Conservation (phyloP, 2,113 vertebrate genomes). For the Nymphicus hollandicus region DNA sequence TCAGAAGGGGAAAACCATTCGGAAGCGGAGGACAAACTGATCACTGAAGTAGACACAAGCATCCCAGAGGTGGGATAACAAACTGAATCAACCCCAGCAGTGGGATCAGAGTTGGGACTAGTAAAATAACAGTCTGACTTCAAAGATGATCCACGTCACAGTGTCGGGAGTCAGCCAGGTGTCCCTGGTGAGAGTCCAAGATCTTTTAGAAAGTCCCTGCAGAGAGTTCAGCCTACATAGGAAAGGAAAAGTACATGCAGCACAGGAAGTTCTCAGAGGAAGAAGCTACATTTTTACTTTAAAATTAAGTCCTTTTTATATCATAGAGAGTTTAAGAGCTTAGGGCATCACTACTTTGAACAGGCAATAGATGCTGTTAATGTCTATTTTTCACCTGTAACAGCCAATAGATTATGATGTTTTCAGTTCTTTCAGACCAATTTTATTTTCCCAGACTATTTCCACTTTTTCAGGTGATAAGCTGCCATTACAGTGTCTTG, state of each 20-base stretch:
- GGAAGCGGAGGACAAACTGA: not conserved
- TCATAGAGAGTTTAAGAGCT: not conserved
- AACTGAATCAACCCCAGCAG: not conserved
- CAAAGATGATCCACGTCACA: not conserved
- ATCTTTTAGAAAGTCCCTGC: accelerated
- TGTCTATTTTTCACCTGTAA: not conserved
- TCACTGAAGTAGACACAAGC: not conserved
- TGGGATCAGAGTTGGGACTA: no score
- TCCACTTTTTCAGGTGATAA: not conserved
- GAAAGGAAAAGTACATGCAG: not conserved
- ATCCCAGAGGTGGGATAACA: not conserved
- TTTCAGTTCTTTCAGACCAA: not conserved
- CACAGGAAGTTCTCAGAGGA: not conserved
- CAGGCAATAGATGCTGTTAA: not conserved
- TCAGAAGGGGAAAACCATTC: not conserved
- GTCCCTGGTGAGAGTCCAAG: not conserved
- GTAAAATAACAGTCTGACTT: not conserved
- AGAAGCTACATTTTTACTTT: not conserved
- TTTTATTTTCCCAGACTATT: not conserved
- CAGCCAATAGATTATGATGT: not conserved
- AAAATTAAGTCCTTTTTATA: not conserved
- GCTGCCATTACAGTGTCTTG: not conserved
- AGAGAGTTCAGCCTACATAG: not conserved
- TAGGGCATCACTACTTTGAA: not conserved
- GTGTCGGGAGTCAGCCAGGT: not conserved